These are phyloP conservation scores for Eucera pruinosa DNA, from an alignment of 2,888 invertebrate genomes.

Conservation along the genomic window DNA sequence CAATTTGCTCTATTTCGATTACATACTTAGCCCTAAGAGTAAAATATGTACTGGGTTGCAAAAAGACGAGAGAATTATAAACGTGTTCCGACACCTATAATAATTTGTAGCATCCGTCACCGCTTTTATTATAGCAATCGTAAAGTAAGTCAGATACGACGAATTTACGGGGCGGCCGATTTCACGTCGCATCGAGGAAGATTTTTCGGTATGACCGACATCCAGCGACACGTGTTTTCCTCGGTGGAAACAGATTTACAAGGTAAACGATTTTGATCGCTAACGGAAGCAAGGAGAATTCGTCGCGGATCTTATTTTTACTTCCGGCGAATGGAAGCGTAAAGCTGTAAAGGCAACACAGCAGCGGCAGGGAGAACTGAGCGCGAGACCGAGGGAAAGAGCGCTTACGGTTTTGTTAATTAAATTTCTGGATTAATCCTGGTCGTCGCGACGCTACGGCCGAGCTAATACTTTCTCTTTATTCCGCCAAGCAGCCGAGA, in stretches of 20 bases:
- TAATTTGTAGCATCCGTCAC: slow-evolving; percentile 31
- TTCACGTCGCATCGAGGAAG: slow-evolving; percentile 15
- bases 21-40: no score
- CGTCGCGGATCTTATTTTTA: slow-evolving; percentile 40
- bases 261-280: slow-evolving; percentile 14
- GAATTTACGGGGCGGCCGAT: slow-evolving; percentile 59
- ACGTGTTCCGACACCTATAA: no score
- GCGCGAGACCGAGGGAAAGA: slow-evolving; percentile 12
- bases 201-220: slow-evolving; percentile 12
- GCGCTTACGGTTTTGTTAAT: slow-evolving; percentile 63
- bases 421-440: slow-evolving; percentile 66
- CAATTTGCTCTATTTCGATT: no score
- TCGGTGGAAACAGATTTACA: not conserved
- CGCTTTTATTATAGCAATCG: slow-evolving; percentile 67
- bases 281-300: not conserved
- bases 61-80: slow-evolving; percentile 25
- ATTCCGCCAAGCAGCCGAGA: slow-evolving; percentile 26
- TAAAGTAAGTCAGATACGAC: slow-evolving; percentile 59
- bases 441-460: slow-evolving; percentile 49
- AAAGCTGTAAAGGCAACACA: not conserved
- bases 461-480: slow-evolving; percentile 56
- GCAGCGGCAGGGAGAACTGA: not conserved
- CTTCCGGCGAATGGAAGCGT: slow-evolving; percentile 4
- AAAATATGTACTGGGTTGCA: no score
- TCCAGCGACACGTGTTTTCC: not conserved